These are phyloP conservation scores for Tenodera sinensis DNA, from an alignment of 2,888 invertebrate genomes.

Conservation along the genomic window DNA sequence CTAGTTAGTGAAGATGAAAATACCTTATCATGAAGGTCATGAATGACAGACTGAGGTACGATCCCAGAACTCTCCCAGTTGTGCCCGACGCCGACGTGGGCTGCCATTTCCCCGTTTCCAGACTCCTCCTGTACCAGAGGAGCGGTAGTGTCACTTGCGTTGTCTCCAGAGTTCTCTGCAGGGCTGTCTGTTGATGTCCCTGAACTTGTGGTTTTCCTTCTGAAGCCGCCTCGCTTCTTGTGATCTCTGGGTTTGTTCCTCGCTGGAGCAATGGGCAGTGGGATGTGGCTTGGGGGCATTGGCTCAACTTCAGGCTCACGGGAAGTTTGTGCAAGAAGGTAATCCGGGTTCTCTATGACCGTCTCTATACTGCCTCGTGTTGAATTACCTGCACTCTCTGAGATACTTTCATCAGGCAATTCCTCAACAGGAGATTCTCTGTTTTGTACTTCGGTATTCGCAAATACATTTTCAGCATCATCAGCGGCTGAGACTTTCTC, in stretches of 20 bases:
- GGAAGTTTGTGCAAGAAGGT: not conserved
- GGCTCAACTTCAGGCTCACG: not conserved
- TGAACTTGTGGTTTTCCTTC: not conserved
- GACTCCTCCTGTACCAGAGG: not conserved
- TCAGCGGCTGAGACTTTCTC: not conserved
- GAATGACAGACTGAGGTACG: constrained; percentile 57
- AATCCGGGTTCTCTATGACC: not conserved
- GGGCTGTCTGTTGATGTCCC: not conserved
- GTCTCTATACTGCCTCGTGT: not conserved
- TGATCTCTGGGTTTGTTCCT: constrained; percentile 16
- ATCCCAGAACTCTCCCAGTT: constrained; percentile 61
- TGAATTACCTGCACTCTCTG: not conserved
- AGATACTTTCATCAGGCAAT: not conserved
- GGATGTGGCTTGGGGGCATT: constrained; percentile 24
- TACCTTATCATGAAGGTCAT: constrained; percentile 66
- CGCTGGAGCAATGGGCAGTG: constrained; percentile 26
- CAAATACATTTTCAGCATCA: not conserved
- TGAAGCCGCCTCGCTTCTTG: constrained; percentile 1
- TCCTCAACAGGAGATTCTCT: not conserved
- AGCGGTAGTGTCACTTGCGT: constrained; percentile 35
- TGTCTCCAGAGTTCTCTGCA: constrained; percentile 28
- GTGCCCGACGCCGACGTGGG: not conserved
- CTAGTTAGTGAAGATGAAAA: not conserved
- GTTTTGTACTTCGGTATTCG: not conserved
- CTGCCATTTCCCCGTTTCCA: not conserved